Base-by-base conservation (phyloP, 1,140 invertebrate species). In the Drosophila nasuta region DNA sequence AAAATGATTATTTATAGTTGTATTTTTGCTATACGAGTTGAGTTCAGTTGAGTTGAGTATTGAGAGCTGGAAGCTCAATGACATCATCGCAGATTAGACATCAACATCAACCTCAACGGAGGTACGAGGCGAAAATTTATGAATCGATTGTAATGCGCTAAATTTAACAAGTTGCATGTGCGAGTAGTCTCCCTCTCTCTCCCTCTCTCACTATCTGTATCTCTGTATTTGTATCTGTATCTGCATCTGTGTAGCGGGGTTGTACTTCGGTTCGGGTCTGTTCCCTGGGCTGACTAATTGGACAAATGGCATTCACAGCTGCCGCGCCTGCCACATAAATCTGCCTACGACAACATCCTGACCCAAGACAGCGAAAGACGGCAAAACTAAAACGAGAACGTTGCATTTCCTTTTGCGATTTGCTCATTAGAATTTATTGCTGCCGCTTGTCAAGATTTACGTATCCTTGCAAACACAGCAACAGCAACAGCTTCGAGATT, bases 361-460 rank as follows among this genome's bases (percentile, higher is more conserved):
- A 73, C 65, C 58, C 67, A 33, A 76, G 52, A 65, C 30, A 33
- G 43, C 20, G 15, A 51, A 59, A 7, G 15, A 56, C 30, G 11
- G 6, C 20, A 35, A 28, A 7, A 51, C 30, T 41, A 52, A 72
- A 71, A 70, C 71, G 54, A 85, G 83, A 89, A 89, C 75, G 63
- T 74, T 77, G 75, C 68, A 76, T 71, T 88, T 88, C 83, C 83
- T 88, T 88, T 83, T 78, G 85, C 85, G 83, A 88, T 88, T 89
- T 88, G 83, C 83, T 88, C 83, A 88, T 88, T 88, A 89, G 83
- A 88, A 88, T 88, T 88, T 89, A 88, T 88, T 83, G 85, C 83
- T 76, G 85, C 83, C 74, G 83, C 85, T 89, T 88, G 85, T 89
- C 85, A 89, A 88, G 85, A 88, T 88, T 89, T 88, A 88, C 85